phyloP scores from a whole-genome alignment of 1,140 invertebrate genomes.

The Drosophila pseudoananassae region DNA sequence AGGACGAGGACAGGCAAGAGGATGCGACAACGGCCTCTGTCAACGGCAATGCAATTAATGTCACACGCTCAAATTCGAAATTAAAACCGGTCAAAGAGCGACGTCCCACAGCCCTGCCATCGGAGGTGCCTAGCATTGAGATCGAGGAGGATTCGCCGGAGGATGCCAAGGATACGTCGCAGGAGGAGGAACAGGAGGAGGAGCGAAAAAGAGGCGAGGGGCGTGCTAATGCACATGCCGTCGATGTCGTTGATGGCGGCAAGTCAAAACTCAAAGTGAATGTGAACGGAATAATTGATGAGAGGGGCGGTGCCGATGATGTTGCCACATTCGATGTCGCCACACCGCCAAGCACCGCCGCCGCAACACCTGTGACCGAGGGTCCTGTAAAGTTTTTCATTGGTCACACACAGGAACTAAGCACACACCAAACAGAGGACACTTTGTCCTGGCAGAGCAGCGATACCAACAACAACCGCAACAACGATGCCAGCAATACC shows the following conservation, averaged over 20 bases:
- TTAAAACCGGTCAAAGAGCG: conserved; percentile 81
- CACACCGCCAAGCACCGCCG: conserved; percentile 25
- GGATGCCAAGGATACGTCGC: neutral
- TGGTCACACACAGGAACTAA: conserved; percentile 75
- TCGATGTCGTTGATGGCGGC: conserved; percentile 33
- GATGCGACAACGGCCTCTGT: conserved; percentile 16
- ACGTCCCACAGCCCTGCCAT: conserved; percentile 73
- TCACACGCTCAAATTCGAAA: conserved; percentile 69
- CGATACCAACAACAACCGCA: conserved; percentile 66
- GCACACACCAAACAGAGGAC: conserved; percentile 57
- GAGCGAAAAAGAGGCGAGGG: conserved; percentile 1
- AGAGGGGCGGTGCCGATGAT: conserved; percentile 48
- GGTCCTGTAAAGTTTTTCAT: conserved; percentile 80
- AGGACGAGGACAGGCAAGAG: conserved; percentile 1
- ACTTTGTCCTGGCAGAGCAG: conserved; percentile 68
- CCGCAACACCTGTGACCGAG: conserved; percentile 35
- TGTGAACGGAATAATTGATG: conserved; percentile 80
- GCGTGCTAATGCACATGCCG: conserved; percentile 14
- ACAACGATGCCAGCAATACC: conserved; percentile 7
- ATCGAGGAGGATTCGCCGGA: conserved; percentile 11
- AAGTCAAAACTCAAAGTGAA: conserved; percentile 68
- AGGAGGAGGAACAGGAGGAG: neutral
- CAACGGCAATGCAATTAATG: conserved; percentile 74
- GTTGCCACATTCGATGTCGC: conserved; percentile 7
- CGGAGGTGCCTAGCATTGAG: conserved; percentile 61